Conservation (phyloP, 2,113 vertebrate species). For the Elachura formosa region DNA sequence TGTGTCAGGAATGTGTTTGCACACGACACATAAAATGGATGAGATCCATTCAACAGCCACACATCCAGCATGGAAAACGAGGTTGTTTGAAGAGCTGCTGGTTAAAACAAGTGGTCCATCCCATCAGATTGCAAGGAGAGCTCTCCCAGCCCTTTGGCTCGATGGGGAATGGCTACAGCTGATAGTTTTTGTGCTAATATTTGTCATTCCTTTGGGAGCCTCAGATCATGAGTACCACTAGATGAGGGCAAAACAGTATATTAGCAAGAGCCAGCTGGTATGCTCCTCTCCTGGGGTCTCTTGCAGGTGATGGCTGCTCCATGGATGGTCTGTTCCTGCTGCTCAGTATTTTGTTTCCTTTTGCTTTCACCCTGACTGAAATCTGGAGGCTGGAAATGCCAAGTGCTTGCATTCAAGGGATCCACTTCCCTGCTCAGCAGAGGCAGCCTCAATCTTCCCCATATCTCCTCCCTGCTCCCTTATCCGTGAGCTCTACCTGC, state of each 20-base stretch:
- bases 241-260: neutral
- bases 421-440: neutral
- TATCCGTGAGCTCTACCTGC: neutral
- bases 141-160: neutral
- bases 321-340: neutral
- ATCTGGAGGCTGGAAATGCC: neutral
- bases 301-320: neutral
- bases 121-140: neutral
- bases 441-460: neutral
- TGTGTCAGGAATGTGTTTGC: neutral
- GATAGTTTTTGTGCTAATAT: neutral
- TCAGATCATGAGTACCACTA: neutral
- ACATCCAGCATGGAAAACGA: neutral
- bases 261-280: neutral
- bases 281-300: neutral
- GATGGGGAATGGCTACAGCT: neutral
- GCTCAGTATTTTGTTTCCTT: neutral
- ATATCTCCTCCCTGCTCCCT: neutral
- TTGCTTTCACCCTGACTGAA: neutral
- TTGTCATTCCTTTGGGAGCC: neutral
- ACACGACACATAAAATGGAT: neutral
- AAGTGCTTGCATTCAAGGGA: neutral
- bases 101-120: neutral
- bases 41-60: neutral
- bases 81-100: neutral